Evolutionary conservation across 2,113 vertebrate genomes (phyloP), one percentile per base, ranked within the genome.

Genomic region (Athene cunicularia): DNA sequence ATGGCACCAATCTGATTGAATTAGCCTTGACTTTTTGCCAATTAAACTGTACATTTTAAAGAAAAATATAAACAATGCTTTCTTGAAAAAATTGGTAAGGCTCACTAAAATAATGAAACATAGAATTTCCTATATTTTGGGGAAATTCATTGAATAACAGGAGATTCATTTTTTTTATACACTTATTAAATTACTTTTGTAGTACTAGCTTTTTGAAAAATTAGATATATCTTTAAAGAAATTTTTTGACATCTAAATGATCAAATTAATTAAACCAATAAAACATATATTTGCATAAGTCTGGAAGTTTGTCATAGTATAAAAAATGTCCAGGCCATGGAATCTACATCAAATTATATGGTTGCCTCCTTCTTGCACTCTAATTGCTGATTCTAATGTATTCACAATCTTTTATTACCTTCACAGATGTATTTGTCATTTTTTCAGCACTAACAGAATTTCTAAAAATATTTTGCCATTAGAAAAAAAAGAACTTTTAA

Each of bases 1-100:
- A 32, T 82, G n/a, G 39, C 63, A 94, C 47, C 12, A 88, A 80
- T 45, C 37, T 90, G 52, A 89, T 23, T 92, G 73, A 91, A 52
- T 67, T 49, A 71, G 75, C n/a, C 37, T 60, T 94, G 75, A 47
- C n/a, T 75, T 75, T 95, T 94, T 86, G 59, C 85, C 87, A 95
- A 77, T 88, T 88, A 47, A 89, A 95, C 73, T 63, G 21, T 41
- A 66, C 20, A 59, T 39, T 88, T 95, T 35, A 79, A 82, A 96
- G 15, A 91, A 71, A 89, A 88, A 33, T 52, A 83, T 92, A 91
- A 92, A 64, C 95, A 89, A 2, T 66, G 5, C 28, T 86, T 95
- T 83, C 22, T 66, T 90, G 19, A 50, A 93, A 63, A 67, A 71
- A 63, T 92, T 59, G 56, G 8, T 68, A 50, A 72, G 17, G 7